Evolutionary conservation across 2,888 invertebrate genomes (phyloP), one percentile per base, ranked within the genome.

Genomic region (Heliconius charithonia): DNA sequence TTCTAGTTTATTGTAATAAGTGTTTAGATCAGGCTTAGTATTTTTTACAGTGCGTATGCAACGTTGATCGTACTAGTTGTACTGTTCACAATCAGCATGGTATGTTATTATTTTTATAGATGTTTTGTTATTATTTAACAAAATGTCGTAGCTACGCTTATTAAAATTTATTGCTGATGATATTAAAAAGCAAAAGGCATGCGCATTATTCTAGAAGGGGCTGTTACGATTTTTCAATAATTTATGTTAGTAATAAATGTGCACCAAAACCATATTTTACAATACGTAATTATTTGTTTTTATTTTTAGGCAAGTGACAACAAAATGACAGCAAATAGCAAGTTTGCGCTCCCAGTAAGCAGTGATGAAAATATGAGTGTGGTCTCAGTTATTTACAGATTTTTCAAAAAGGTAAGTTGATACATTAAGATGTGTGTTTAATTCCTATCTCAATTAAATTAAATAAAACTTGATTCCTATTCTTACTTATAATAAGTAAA

Each of bases 381-480:
- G 78, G 87, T 96, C 76, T 95, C 96, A 37, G 89, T 96, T 82
- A 91, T 97, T 76, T 96, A 96, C 85, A 95, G 95, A 85, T 95
- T 96, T 81, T 94, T 95, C 51, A 97, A 97, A 89, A 97, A 97
- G 92, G 96, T 96, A 87, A 87, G 87, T 25, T 4, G 13, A 29
- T 10, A 29, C 2, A 56, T 3, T 56, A 59, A n/a, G 32, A 56
- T 56, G 2, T 22, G n/a, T 51, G 22, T 45, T 29, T 12, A 29
- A 29, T 51, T 51, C 19, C 19, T 27, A 51, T 12, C 22, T 25
- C n/a, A 69, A 25, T 63, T 27, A 63, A 63, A 63, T 13, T 25
- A 6, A 2, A 63, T 27, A 12, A 4, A 62, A 13, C 6, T 62
- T 25, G 13, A 13, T 63, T 27, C n/a, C 10, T 62, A 62, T 62